phyloP scores from a whole-genome alignment of 2,113 vertebrate species.

The Climacteris rufus region DNA sequence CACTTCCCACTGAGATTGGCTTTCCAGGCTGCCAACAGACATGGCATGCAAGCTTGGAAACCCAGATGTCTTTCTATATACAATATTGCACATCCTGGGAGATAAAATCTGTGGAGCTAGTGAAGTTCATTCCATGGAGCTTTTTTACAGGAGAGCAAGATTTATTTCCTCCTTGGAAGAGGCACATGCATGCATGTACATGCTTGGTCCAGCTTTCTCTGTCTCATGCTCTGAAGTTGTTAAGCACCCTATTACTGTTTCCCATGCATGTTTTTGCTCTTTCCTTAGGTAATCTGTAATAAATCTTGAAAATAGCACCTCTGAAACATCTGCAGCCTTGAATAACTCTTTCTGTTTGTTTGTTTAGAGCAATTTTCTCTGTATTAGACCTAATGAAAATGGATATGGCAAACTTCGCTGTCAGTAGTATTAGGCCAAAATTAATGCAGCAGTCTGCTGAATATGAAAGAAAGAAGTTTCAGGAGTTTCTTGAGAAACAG shows the following conservation, averaged over 20 bases:
- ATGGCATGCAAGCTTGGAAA: not conserved
- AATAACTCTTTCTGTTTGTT: constrained; percentile 46
- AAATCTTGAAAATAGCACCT: not conserved
- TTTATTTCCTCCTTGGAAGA: not conserved
- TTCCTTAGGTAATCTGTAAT: not conserved
- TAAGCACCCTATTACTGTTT: not conserved
- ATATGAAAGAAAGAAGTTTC: constrained; percentile 97
- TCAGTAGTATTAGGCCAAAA: constrained; percentile 90
- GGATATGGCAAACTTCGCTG: constrained; percentile 95
- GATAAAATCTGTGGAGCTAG: not conserved
- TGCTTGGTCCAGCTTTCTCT: not conserved
- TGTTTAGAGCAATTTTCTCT: constrained; percentile 88
- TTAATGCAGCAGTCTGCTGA: constrained; percentile 95
- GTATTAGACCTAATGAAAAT: constrained; percentile 95
- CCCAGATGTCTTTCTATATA: not conserved
- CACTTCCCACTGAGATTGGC: not conserved
- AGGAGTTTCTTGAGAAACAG: constrained; percentile 90
- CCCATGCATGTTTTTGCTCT: constrained; percentile 7
- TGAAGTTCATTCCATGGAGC: not conserved
- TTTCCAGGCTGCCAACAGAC: not conserved
- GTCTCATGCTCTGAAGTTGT: not conserved
- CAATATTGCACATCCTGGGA: not conserved
- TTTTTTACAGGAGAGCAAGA: not conserved
- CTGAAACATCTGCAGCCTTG: not conserved
- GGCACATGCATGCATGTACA: not conserved